phyloP scores from a whole-genome alignment of 2,113 vertebrate species.

The Chrysemys picta region DNA sequence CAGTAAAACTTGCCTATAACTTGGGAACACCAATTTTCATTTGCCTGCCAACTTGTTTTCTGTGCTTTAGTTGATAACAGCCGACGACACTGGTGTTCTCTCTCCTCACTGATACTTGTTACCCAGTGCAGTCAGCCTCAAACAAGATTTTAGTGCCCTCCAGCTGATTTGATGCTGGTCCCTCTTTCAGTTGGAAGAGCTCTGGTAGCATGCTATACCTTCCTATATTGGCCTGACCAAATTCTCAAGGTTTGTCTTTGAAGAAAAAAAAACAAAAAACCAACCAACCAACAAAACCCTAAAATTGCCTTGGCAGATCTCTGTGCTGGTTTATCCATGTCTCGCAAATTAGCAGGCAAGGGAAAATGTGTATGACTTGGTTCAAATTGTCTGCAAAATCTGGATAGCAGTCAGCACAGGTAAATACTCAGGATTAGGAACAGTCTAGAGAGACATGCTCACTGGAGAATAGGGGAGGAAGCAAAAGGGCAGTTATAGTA shows the following conservation, averaged over 20 bases:
- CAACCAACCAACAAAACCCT: neutral
- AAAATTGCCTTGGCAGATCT: neutral
- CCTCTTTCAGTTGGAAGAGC: neutral
- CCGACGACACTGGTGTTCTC: neutral
- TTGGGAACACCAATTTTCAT: neutral
- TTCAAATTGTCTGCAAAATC: neutral
- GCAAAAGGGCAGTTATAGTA: neutral
- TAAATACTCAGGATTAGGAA: neutral
- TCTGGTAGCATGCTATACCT: neutral
- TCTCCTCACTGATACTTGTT: neutral
- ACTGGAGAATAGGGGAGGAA: neutral
- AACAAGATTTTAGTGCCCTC: neutral
- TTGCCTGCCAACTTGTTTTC: neutral
- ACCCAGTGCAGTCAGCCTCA: neutral
- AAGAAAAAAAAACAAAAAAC: neutral
- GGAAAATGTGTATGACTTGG: neutral
- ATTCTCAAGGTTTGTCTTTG: neutral
- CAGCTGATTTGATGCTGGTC: neutral
- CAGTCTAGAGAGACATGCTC: neutral
- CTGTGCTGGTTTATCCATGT: neutral
- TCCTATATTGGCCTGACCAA: neutral
- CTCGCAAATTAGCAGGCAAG: neutral
- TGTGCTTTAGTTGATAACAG: neutral
- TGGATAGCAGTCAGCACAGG: neutral
- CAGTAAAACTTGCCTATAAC: neutral